These are phyloP conservation scores for Nannoperca australis DNA, from an alignment of 2,797 vertebrate species.

Conservation along the genomic window DNA sequence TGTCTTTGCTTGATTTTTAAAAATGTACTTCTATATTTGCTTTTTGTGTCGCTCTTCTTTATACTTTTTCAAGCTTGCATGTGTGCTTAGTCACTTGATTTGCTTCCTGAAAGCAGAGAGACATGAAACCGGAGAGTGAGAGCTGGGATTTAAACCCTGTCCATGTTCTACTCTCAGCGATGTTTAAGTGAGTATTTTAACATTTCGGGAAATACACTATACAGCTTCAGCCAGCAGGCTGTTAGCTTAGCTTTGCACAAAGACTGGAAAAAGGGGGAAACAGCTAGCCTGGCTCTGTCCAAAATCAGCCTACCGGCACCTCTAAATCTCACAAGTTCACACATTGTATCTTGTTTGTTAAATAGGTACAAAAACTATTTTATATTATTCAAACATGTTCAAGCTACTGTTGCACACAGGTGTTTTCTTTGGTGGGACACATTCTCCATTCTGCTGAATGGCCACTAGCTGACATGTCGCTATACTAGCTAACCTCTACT, in stretches of 20 bases:
- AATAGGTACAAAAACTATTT: neutral
- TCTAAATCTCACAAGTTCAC: neutral
- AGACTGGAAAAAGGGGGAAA: neutral
- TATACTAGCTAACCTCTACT: neutral
- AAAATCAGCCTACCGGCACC: neutral
- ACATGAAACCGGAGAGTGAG: slow-evolving; percentile 1
- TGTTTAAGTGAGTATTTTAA: neutral
- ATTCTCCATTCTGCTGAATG: neutral
- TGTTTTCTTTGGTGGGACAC: slow-evolving; percentile 2
- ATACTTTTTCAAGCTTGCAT: neutral
- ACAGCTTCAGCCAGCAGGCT: neutral
- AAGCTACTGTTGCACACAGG: neutral
- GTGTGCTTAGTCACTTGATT: neutral
- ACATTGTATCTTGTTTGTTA: slow-evolving; percentile 6
- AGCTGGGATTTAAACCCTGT: slow-evolving; percentile 4
- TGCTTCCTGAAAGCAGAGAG: neutral
- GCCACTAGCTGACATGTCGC: neutral
- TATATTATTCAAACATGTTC: neutral
- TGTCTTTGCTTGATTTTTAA: slow-evolving; percentile 20
- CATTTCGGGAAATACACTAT: neutral
- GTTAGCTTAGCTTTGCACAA: slow-evolving; percentile 15
- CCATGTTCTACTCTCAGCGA: neutral
- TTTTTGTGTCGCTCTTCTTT: slow-evolving; percentile 12
- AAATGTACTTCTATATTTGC: neutral
- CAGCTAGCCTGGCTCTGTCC: neutral